These are phyloP conservation scores for Cottus gobio DNA, from an alignment of 2,113 vertebrate genomes.

Conservation along the genomic window DNA sequence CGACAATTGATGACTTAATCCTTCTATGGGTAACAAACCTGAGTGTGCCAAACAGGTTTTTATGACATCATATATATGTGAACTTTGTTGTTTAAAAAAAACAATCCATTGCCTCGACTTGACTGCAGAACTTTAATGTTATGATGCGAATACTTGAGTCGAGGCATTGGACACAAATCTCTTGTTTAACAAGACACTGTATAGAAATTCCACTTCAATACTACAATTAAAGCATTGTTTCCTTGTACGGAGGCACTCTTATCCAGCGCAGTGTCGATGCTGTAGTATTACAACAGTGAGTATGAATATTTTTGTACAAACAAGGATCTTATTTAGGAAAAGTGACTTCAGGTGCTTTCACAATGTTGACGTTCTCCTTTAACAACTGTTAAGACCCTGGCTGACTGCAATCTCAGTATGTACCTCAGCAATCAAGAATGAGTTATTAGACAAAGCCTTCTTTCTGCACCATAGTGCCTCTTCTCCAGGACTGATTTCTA, in stretches of 20 bases:
- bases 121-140: slow-evolving; percentile 25
- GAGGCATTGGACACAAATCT: slow-evolving; percentile 22
- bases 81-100: slow-evolving; percentile 5
- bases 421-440: slow-evolving; percentile 49
- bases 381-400: slow-evolving; percentile 29
- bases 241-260: not conserved
- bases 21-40: slow-evolving; percentile 2
- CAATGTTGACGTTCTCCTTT: slow-evolving; percentile 17
- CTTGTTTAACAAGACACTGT: slow-evolving; percentile 12
- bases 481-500: slow-evolving; percentile 46
- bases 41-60: slow-evolving; percentile 10
- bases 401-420: slow-evolving; percentile 56
- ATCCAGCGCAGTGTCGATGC: not conserved
- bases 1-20: not conserved
- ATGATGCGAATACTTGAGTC: slow-evolving; percentile 9
- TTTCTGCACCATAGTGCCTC: slow-evolving; percentile 76
- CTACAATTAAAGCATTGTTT: slow-evolving; percentile 25
- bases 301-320: slow-evolving; percentile 39
- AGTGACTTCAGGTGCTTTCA: slow-evolving; percentile 42
- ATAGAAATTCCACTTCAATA: slow-evolving; percentile 23
- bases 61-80: not conserved
- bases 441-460: slow-evolving; percentile 48
- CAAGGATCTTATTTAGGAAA: slow-evolving; percentile 36
- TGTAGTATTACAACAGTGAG: slow-evolving; percentile 11
- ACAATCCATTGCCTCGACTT: slow-evolving; percentile 2